phyloP scores from a whole-genome alignment of 2,113 vertebrate genomes.

The Ahaetulla prasina region DNA sequence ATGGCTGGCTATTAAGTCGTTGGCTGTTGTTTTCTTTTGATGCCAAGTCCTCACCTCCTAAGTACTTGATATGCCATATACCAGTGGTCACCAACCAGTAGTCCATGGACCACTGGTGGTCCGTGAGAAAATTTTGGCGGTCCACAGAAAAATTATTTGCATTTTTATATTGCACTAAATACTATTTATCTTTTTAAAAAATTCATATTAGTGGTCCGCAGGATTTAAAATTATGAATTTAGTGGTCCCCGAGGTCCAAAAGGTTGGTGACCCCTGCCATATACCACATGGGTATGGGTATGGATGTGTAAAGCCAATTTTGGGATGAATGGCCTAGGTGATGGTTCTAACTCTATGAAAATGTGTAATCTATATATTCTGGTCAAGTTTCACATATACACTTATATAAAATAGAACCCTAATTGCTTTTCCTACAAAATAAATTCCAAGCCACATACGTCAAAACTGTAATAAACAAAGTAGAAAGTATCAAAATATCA shows the following conservation, averaged over 20 bases:
- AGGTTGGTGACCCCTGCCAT: too few relatives aligned
- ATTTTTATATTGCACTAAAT: too few relatives aligned
- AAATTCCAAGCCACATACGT: not conserved
- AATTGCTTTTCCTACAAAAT: not conserved
- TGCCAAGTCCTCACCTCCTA: not conserved
- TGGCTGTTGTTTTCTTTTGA: not conserved
- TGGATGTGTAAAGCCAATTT: not conserved
- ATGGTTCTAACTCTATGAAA: not conserved
- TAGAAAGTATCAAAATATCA: not conserved
- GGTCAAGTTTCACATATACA: not conserved
- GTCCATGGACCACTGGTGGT: too few relatives aligned
- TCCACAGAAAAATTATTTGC: too few relatives aligned
- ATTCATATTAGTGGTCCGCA: too few relatives aligned
- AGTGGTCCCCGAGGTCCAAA: too few relatives aligned
- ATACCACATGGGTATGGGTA: not conserved
- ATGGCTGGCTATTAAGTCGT: not conserved
- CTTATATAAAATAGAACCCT: not conserved
- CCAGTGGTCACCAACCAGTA: too few relatives aligned
- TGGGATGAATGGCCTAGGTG: not conserved
- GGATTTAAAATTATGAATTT: too few relatives aligned
- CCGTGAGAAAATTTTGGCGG: too few relatives aligned
- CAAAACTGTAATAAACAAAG: not conserved
- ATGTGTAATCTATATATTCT: not conserved
- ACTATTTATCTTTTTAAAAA: too few relatives aligned
- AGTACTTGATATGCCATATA: not conserved